Evolutionary conservation across 2,888 invertebrate genomes (phyloP).

Genomic region (Lasius fuliginosus): DNA sequence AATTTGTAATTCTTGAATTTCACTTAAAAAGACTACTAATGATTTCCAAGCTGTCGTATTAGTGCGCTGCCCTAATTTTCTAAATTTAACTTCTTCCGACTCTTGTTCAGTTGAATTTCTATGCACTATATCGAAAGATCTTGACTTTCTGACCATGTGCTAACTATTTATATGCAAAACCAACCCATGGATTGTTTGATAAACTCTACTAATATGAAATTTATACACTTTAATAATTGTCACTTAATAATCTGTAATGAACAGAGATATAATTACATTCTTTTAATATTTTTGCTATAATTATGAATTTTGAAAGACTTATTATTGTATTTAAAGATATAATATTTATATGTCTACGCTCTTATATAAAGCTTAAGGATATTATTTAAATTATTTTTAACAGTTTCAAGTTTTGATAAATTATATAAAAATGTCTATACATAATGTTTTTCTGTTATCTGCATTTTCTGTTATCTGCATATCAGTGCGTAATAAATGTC

Average conservation of each 20-base stretch:
- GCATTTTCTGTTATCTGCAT: neutral
- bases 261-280: neutral
- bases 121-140: constrained; percentile 80
- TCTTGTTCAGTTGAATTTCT: constrained; percentile 75
- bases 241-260: neutral
- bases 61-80: constrained; percentile 83
- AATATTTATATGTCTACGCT: constrained; percentile 75
- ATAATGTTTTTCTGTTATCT: neutral
- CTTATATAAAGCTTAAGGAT: constrained; percentile 78
- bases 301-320: neutral
- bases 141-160: constrained; percentile 80
- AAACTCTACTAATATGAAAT: neutral
- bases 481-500: neutral
- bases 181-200: neutral
- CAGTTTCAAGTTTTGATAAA: neutral
- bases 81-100: constrained; percentile 81
- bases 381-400: neutral
- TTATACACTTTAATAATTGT: neutral
- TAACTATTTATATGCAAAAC: constrained; percentile 7
- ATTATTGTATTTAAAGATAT: neutral
- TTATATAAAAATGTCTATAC: neutral
- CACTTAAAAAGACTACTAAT: constrained; percentile 68
- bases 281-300: neutral
- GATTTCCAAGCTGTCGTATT: constrained; percentile 63
- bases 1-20: neutral